Base-by-base conservation (phyloP, 2,797 vertebrate genomes). In the Acanthurus lineatus region DNA sequence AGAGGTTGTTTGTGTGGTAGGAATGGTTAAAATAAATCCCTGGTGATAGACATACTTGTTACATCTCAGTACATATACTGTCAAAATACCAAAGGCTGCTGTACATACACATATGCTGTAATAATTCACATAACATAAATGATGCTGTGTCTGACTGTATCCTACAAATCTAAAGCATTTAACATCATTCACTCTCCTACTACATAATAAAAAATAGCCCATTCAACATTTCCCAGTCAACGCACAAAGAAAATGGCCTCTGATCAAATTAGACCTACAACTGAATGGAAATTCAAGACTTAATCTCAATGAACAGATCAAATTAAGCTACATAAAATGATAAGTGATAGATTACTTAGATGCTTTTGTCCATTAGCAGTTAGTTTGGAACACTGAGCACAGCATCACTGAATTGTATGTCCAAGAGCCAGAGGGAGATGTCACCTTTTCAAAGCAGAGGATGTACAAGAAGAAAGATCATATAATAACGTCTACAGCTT, bases 231-330 rank as follows among this genome's bases (percentile, higher is more conserved):
- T 42, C 25, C 51, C 52, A 10, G 53, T 73, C 63, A 66, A 57
- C 22, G 53, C 59, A 52, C 35, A 17, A 59, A 48, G 54, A 69
- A 79, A 81, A 74, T 65, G 69, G 62, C 57, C 49, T 52, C 11
- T 72, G 49, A 83, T 82, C 81, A 69, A 64, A 79, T 86, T 69
- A 57, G 32, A 9, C 35, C 53, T 0, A 32, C 20, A 28, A 53
- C 54, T 11, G 51, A 71, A 83, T 81, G 53, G 20, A 70, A 86
- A 82, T 63, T 53, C 22, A 69, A 77, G 16, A 8, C 56, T 6
- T 68, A 16, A 72, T 74, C 65, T 72, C 40, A 73, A 53, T 45
- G 66, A 69, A 17, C 4, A 45, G 79, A 80, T 86, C 11, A 67
- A 74, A 75, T 83, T 44, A 75, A 22, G 32, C 54, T n/a, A 35